Evolutionary conservation across 2,888 invertebrate species (phyloP), one percentile per base, ranked within the genome.

Genomic region (Cecidostiba fungosa): DNA sequence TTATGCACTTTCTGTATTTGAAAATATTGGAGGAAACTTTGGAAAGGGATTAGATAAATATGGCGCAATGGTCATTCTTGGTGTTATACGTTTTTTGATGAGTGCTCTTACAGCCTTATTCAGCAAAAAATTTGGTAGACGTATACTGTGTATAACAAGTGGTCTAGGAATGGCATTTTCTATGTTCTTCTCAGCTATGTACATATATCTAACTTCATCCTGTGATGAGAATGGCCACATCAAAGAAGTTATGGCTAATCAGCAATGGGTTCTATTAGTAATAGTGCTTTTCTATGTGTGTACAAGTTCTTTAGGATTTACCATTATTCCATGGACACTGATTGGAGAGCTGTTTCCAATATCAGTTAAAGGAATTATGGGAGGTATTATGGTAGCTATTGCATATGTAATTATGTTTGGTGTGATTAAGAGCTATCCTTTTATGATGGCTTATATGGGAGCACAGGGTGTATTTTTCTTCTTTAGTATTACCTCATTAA

Each of bases 311-410:
- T 88, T 95, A 12, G 95, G 95, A 0, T 94, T 94, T 89, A 90
- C 95, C 79, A 94, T 95, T 10, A 95, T 95, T 82, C 95, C 95
- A 0, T 95, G 95, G 95, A 94, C 95, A 4, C 89, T 95, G 36
- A 94, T 95, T 32, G 93, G 94, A 6, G 95, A 95, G 91, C 89
- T 95, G 14, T 89, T 95, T 50, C 95, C 95, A 1, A 93, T 94
- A 16, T 93, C 94, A 85, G 94, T 95, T 3, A 92, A 94, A 78
- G 95, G 95, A 0, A 93, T 94, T 78, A 92, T 95, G 12, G 94
- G 95, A 0, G 95, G 95, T 1, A 36, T 94, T 3, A 91, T 95
- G 89, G 91, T 95, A 19, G 94, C 95, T 0, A 87, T 94, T n/a
- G 94, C 94, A 1, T 95, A 95, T 87, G 29, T 94, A 6, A 89